Evolutionary conservation across 92 coral and sea anemone genomes (phyloP).

Genomic region (Ricordea florida): DNA sequence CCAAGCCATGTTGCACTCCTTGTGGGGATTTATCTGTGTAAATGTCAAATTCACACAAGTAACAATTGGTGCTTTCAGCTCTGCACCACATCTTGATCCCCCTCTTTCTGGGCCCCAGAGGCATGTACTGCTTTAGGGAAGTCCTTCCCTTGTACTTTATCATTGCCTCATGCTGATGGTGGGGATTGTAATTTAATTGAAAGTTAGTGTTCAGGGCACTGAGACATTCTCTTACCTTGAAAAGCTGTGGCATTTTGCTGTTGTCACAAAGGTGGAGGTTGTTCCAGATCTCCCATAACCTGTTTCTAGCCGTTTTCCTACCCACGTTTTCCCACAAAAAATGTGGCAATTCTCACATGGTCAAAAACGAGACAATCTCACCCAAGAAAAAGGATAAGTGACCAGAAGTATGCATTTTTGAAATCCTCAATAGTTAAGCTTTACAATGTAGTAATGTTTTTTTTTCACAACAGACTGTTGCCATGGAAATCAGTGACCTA

Average conservation of each 20-base stretch:
- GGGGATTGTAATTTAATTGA: neutral
- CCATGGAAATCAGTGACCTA: neutral
- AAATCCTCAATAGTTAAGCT: neutral
- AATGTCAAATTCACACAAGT: neutral
- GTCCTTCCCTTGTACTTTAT: constrained; percentile 19
- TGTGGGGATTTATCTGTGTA: constrained; percentile 8
- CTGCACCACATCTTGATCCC: constrained; percentile 23
- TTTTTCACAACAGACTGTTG: neutral
- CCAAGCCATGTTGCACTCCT: neutral
- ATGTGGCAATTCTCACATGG: neutral
- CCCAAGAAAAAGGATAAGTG: neutral
- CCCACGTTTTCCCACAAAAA: neutral
- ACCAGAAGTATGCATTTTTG: neutral
- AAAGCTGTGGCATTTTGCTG: constrained; percentile 55
- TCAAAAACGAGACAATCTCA: neutral
- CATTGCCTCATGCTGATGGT: constrained; percentile 17
- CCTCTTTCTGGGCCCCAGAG: neutral
- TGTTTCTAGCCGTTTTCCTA: neutral
- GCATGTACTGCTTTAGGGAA: constrained; percentile 24
- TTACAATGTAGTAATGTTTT: neutral
- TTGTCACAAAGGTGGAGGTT: constrained; percentile 16
- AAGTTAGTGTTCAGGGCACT: neutral
- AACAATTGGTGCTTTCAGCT: neutral
- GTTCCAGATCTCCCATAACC: neutral
- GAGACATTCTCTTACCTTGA: constrained; percentile 24